Base-by-base conservation (phyloP, 1,140 invertebrate genomes). In the Diorhabda sublineata region DNA sequence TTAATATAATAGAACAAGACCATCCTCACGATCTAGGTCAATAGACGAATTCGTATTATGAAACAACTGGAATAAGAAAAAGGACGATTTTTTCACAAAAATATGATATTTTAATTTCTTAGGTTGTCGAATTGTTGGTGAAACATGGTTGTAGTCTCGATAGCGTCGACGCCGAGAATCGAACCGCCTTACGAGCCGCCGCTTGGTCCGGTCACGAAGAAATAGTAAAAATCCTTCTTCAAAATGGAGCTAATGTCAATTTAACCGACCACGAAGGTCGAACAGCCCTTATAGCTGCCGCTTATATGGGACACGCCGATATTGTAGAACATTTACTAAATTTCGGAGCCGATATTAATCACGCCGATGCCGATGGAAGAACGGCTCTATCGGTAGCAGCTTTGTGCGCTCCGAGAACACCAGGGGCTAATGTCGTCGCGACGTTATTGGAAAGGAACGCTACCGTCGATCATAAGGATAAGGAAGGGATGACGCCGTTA, bases 371-470 rank as follows among this genome's bases (percentile, higher is more conserved):
- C 66, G 95, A 98, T 81, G 95, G 94, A 57, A 86, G 95, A 76
- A 98, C 93, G 59, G 95, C 92, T n/a, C 83, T 96, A n/a, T 92
- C 89, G 71, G 95, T 95, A 9, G 95, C 95, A 2, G 93, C 95
- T 0, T 83, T 98, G 9, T 98, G 96, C 82, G 95, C 95, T 6
- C 92, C 93, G 5, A 89, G 92, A 57, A 92, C 91, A 76, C 75
- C 75, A 7, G 73, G 88, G 67, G 86, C 88, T 3, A 90, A 89
- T 74, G 89, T 89, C n/a, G 85, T 86, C 42, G 71, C 87, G 73
- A 85, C 94, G 75, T 81, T 98, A 3, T 75, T 97, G 43, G 93
- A 96, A 77, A 83, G 89, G 67, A 92, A 91, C n/a, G 95, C 95
- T 0, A 88, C 89, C 63, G 94, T 96, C 2, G 90, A 95, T 81